Conservation (phyloP, 2,113 vertebrate genomes). For the Rhinichthys klamathensis region DNA sequence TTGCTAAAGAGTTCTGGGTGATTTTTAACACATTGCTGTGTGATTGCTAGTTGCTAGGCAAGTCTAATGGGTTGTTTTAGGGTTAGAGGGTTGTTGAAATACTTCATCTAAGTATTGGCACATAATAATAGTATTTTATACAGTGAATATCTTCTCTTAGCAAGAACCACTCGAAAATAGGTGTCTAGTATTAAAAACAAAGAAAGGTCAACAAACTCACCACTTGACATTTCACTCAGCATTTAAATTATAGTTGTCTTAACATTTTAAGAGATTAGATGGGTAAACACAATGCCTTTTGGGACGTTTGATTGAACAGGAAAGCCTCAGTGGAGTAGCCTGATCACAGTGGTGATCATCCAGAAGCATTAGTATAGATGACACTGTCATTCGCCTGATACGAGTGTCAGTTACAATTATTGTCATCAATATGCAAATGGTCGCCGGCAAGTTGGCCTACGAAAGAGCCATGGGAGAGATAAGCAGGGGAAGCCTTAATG, state of each 20-base stretch:
- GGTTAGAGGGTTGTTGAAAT: not conserved
- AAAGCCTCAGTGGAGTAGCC: not conserved
- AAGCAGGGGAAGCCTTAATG: slow-evolving; percentile 41
- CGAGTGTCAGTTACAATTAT: slow-evolving; percentile 40
- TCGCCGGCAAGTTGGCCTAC: not conserved
- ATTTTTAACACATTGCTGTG: not conserved
- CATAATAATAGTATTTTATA: not conserved
- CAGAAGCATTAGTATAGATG: not conserved
- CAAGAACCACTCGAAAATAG: not conserved
- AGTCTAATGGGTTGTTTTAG: too few species aligned
- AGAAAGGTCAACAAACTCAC: not conserved
- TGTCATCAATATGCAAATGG: slow-evolving; percentile 45
- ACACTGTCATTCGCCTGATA: not conserved
- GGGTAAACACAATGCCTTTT: slow-evolving; percentile 3
- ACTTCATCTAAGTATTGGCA: not conserved
- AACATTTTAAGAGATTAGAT: not conserved
- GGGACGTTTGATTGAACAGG: not conserved
- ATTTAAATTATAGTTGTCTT: not conserved
- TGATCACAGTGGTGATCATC: not conserved
- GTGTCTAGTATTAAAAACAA: not conserved
- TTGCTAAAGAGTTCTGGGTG: not conserved
- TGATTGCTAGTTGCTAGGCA: not conserved
- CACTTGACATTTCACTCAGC: not conserved
- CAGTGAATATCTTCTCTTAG: not conserved
- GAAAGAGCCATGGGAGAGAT: slow-evolving; percentile 7